These are phyloP conservation scores for Natrix natrix DNA, from an alignment of 2,797 vertebrate species.

Conservation along the genomic window DNA sequence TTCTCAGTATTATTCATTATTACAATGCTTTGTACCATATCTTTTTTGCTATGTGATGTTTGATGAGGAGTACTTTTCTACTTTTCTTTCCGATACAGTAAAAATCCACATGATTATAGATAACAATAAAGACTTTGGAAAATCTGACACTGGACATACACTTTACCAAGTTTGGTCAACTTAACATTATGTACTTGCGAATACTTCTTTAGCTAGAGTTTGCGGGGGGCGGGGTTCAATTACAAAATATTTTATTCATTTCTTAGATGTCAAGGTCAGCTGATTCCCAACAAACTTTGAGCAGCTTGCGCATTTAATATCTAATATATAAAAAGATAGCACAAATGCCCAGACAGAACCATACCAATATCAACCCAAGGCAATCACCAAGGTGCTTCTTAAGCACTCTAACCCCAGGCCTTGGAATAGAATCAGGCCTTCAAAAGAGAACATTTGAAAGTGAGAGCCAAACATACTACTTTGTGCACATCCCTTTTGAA, in stretches of 20 bases:
- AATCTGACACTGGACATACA: not conserved
- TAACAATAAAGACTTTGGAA: not conserved
- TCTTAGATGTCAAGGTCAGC: not conserved
- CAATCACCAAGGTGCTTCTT: not conserved
- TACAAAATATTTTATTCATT: not conserved
- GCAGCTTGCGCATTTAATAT: not conserved
- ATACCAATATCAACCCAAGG: not conserved
- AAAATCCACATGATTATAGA: not conserved
- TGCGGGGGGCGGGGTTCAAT: not conserved
- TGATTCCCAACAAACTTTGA: not conserved
- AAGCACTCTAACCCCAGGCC: not conserved
- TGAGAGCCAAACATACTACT: not conserved
- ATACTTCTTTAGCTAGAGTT: not conserved
- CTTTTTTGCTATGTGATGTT: not conserved
- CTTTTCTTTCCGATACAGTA: not conserved
- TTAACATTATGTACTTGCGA: not conserved
- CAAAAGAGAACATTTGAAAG: not conserved
- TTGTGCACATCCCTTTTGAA: not conserved
- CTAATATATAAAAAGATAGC: not conserved
- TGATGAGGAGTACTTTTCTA: not conserved
- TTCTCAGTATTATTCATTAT: not conserved
- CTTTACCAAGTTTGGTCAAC: not conserved
- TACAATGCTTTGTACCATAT: not conserved
- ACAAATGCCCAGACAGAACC: not conserved
- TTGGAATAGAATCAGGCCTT: not conserved